These are phyloP conservation scores for Barbus barbus DNA, from an alignment of 2,113 vertebrate species.

Conservation along the genomic window DNA sequence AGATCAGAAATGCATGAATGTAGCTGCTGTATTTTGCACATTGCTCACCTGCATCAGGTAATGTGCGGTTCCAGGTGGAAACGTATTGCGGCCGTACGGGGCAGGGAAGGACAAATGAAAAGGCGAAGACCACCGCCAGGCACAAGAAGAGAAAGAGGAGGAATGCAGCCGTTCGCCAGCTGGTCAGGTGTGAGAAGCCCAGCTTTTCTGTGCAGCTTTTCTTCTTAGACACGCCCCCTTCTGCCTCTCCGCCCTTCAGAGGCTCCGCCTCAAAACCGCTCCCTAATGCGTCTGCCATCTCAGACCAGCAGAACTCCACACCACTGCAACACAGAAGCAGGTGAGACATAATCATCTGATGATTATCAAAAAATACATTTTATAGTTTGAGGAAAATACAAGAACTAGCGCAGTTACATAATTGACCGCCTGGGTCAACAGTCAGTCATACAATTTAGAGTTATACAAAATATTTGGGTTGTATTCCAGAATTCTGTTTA, in stretches of 20 bases:
- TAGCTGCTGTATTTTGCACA: background rate
- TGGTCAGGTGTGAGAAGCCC: constrained; percentile 72
- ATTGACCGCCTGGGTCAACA: background rate
- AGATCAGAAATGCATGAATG: background rate
- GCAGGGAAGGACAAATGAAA: constrained; percentile 93
- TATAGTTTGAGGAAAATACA: background rate
- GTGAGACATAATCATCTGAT: background rate
- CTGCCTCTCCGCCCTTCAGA: constrained; percentile 79
- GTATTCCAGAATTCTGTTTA: too few relatives aligned
- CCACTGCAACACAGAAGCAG: background rate
- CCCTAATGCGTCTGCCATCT: constrained; percentile 75
- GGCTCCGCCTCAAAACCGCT: constrained; percentile 81
- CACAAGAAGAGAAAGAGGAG: constrained; percentile 87
- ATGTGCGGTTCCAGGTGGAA: constrained; percentile 75
- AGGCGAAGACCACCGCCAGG: constrained; percentile 87
- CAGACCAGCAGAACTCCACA: constrained; percentile 51
- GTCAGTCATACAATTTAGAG: too few relatives aligned
- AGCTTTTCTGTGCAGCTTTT: constrained; percentile 61
- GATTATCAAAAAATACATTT: background rate
- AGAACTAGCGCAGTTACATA: background rate
- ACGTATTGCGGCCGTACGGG: constrained; percentile 81
- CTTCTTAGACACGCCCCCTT: constrained; percentile 65
- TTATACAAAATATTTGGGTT: background rate
- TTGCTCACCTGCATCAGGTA: constrained; percentile 74
- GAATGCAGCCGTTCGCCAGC: constrained; percentile 84